Evolutionary conservation across 2,888 invertebrate genomes (phyloP), one percentile per base, ranked within the genome.

Genomic region (Periphyllus acericola): DNA sequence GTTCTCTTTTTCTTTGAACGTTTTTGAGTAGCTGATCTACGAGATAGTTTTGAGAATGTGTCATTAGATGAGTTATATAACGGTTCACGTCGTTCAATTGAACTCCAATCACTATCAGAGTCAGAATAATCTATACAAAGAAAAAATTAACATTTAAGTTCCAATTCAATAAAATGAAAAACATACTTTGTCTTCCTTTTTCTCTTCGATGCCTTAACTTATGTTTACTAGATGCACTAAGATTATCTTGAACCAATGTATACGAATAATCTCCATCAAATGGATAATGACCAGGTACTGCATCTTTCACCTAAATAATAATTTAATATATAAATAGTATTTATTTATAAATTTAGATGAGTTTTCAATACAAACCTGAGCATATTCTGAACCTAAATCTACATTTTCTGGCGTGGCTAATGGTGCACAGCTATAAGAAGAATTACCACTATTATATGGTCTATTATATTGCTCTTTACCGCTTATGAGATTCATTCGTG

Each of bases 91-190:
- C 93, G 91, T 89, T 93, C 92, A 90, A 94, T 92, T 89, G 96
- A 96, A 90, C 96, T 96, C 91, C 95, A 96, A 90, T 97, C 97
- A 90, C 96, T 97, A 92, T 98, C 97, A 11, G 97, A 97, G 92
- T 98, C 97, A 89, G 96, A 96, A 92, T 96, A 96, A 88, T 95
- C 95, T 95, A 92, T 55, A 91, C 91, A 78, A 89, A 89, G 89
- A 83, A 85, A 68, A 90, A 52, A 81, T 89, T 32, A 81, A 89
- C 29, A 3, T 83, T 4, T 55, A 29, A 4, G 19, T 83, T 0
- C 19, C 25, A 46, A 55, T 60, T 60, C 1, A 79, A 72, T 79
- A 55, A 72, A 34, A 76, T 19, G 36, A 78, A 81, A 34, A 29
- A 72, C 74, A 89, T 76, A 94, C 94, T 93, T 90, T 94, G 94